Percentiles rank a stretch among this genome's conserved stretches.
These are phyloP conservation scores for Nebria salina DNA, from an alignment of 2,888 invertebrate species.

Conservation along the genomic window DNA sequence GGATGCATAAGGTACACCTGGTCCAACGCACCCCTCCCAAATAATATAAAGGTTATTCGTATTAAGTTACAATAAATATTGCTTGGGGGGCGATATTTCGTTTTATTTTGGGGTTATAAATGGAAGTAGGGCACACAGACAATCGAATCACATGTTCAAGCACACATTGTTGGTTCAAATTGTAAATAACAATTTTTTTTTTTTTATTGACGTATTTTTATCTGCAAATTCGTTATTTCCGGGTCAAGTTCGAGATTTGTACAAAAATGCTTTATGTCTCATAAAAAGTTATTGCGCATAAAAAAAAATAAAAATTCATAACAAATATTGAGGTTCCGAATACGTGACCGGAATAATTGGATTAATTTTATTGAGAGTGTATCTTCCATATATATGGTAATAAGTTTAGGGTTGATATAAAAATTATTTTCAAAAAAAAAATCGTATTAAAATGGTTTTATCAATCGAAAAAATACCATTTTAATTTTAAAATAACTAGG, in stretches of 20 bases:
- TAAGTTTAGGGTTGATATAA: too few species aligned
- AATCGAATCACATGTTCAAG: neutral
- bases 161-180: neutral
- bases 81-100: neutral
- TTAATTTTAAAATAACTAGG: too few species aligned
- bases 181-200: too few species aligned
- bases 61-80: neutral
- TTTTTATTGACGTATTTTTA: neutral
- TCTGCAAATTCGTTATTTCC: neutral
- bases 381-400: neutral
- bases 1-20: neutral
- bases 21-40: neutral
- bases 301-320: neutral
- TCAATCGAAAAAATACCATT: too few species aligned
- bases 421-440: too few species aligned
- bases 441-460: too few species aligned
- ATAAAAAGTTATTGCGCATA: too few species aligned
- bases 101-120: neutral
- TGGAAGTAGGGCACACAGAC: neutral
- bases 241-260: neutral
- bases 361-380: neutral
- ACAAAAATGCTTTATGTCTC: neutral
- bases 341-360: neutral
- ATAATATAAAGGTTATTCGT: conserved; percentile 1
- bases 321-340: neutral